phyloP scores from a whole-genome alignment of 2,113 vertebrate genomes.

The Poecile atricapillus region DNA sequence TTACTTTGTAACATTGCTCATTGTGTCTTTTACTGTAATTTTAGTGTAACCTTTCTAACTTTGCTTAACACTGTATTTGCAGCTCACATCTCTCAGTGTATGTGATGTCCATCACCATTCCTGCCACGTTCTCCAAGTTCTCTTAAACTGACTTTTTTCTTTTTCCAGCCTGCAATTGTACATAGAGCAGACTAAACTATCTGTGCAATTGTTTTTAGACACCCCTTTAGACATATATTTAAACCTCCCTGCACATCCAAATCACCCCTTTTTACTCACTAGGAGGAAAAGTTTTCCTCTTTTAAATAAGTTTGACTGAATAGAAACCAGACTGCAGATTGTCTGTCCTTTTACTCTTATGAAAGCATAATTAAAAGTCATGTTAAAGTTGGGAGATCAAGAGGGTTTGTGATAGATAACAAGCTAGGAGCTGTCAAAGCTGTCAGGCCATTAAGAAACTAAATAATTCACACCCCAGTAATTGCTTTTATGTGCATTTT shows the following conservation, averaged over 20 bases:
- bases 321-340: background rate
- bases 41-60: background rate
- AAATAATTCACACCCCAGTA: slow-evolving; percentile 78
- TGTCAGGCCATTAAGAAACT: slow-evolving; percentile 72
- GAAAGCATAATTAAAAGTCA: slow-evolving; percentile 63
- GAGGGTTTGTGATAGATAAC: slow-evolving; percentile 63
- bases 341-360: slow-evolving; percentile 15
- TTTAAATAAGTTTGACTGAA: background rate
- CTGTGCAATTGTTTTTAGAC: background rate
- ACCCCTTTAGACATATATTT: background rate
- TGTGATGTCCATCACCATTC: background rate
- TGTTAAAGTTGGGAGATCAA: slow-evolving; percentile 58
- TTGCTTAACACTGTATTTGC: background rate
- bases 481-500: slow-evolving; percentile 77
- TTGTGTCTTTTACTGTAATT: background rate
- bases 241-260: background rate
- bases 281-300: background rate
- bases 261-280: background rate
- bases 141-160: background rate
- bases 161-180: background rate
- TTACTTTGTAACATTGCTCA: background rate
- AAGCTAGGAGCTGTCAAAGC: slow-evolving; percentile 72
- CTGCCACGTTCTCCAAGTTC: background rate
- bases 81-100: background rate
- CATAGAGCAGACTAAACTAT: background rate